Evolutionary conservation across 2,797 vertebrate genomes (phyloP), one percentile per base, ranked within the genome.

Genomic region (Coreius guichenoti): DNA sequence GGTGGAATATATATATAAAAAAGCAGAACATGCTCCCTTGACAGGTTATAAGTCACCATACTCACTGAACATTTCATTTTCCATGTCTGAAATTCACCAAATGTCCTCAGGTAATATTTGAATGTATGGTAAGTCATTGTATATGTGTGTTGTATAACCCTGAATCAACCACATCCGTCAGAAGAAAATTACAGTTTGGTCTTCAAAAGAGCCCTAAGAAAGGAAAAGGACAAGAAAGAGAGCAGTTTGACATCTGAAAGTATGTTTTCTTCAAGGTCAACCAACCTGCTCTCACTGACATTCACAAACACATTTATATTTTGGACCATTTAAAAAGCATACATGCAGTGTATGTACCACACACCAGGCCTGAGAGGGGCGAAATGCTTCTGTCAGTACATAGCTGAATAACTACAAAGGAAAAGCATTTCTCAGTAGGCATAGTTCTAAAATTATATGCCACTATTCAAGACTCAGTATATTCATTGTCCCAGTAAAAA

Each of bases 401-500:
- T 36, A 58, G 70, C 36, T 47, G 19, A 23, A 63, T 47, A 33
- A 26, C 21, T 54, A 54, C 29, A 69, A 56, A 81, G 16, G 14
- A 74, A 74, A 49, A 65, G n/a, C n/a, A 77, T 39, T 56, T 68
- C 73, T 68, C 21, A 45, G 69, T 13, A 84, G n/a, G 33, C 45
- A 76, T 14, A 58, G 73, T 78, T 69, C 49, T 84, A 68, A 84
- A 84, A 76, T 77, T 5, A 78, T 56, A 78, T 11, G 65, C 19
- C 54, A 21, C 81, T 79, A 82, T 78, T 73, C 47, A 13, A 45
- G 49, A 58, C 69, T n/a, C n/a, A n/a, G n/a, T n/a, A n/a, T n/a
- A n/a, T n/a, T n/a, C n/a, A n/a, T 69, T 54, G 81, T 65, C 43
- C 70, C 49, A 17, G 51, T 82, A 58, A 86, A 86, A 61, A 72